Conservation (phyloP, 2,113 vertebrate species). For the Embiotoca jacksoni region DNA sequence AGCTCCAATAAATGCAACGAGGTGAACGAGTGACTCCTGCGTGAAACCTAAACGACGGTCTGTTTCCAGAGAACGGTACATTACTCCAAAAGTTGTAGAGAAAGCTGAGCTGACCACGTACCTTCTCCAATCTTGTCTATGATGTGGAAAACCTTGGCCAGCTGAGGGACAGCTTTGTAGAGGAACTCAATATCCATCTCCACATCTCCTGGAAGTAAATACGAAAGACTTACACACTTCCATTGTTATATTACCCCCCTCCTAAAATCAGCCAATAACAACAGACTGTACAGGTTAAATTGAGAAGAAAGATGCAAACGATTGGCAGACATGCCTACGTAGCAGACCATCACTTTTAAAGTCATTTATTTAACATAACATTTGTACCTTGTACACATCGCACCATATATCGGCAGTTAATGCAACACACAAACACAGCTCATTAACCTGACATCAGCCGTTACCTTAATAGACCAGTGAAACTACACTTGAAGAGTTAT, state of each 20-base stretch:
- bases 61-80: not conserved
- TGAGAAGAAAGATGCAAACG: too few species aligned
- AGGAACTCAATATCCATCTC: constrained; percentile 91
- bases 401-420: too few species aligned
- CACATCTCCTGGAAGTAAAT: constrained; percentile 80
- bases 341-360: too few species aligned
- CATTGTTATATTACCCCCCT: not conserved
- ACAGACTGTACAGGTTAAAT: too few species aligned
- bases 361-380: too few species aligned
- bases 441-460: not conserved
- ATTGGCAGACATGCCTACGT: too few species aligned
- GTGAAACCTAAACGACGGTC: not conserved
- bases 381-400: too few species aligned
- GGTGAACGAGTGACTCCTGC: not conserved
- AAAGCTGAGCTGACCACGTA: constrained; percentile 45
- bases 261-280: not conserved
- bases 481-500: not conserved
- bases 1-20: not conserved
- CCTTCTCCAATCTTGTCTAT: constrained; percentile 97
- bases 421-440: too few species aligned
- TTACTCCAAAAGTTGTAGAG: not conserved
- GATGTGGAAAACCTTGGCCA: constrained; percentile 90
- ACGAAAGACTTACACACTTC: not conserved
- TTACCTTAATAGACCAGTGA: not conserved
- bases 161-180: constrained; percentile 93